These are phyloP conservation scores for Dicerorhinus sumatrensis DNA, from an alignment of 2,113 vertebrate species.

Conservation along the genomic window DNA sequence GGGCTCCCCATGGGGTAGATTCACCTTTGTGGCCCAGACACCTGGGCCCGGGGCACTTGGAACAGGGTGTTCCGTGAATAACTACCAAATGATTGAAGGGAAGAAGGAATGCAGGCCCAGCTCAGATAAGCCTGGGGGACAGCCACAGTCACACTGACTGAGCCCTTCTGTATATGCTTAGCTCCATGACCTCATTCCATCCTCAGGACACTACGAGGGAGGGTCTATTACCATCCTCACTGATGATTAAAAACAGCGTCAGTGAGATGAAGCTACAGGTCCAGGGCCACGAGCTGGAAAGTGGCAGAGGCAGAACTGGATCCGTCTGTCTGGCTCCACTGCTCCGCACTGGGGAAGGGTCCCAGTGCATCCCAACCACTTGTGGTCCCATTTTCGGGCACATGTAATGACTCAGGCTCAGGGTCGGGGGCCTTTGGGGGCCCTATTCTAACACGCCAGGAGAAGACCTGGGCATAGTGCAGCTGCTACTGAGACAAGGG, in stretches of 20 bases:
- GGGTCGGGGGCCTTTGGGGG: not conserved
- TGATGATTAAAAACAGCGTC: not conserved
- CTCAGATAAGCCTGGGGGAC: not conserved
- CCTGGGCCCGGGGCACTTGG: not conserved
- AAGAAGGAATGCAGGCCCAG: not conserved
- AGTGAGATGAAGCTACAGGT: not conserved
- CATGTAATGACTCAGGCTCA: not conserved
- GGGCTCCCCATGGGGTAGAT: not conserved
- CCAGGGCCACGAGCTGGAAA: not conserved
- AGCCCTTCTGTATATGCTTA: not conserved
- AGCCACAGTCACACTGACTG: not conserved
- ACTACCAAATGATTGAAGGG: not conserved
- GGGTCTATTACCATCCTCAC: not conserved
- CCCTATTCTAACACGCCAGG: not conserved
- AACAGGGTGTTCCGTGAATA: not conserved
- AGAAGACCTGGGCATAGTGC: not conserved
- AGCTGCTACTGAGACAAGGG: not conserved
- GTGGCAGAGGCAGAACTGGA: not conserved
- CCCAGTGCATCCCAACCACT: not conserved
- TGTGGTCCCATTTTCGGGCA: not conserved
- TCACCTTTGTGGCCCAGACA: not conserved
- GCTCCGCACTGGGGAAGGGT: not conserved
- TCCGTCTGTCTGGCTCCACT: not conserved
- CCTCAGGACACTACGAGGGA: not conserved
- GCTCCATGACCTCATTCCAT: not conserved